These are phyloP conservation scores for Dendroctonus valens DNA, from an alignment of 1,140 invertebrate species.

Conservation along the genomic window DNA sequence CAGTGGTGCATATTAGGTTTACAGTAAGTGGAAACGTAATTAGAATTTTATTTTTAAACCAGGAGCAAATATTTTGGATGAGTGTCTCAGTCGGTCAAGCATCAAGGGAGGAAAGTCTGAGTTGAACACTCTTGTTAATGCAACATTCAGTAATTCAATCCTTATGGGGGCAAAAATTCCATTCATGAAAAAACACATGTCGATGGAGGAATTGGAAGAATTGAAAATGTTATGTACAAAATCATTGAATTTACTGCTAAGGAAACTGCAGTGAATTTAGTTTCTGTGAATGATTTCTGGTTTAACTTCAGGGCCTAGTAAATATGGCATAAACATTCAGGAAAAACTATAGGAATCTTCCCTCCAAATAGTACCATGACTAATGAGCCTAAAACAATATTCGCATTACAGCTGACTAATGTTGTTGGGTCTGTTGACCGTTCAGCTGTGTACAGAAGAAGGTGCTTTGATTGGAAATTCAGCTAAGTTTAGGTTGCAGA, in stretches of 20 bases:
- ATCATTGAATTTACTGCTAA: background rate
- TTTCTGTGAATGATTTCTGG: background rate
- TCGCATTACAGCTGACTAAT: slow-evolving; percentile 4
- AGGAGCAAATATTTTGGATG: slow-evolving; percentile 3
- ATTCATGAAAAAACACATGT: slow-evolving; percentile 9
- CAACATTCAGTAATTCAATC: background rate
- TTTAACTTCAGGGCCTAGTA: background rate
- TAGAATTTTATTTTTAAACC: background rate
- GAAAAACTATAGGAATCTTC: slow-evolving; percentile 10
- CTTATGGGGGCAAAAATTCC: background rate
- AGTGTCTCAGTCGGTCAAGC: slow-evolving; percentile 9
- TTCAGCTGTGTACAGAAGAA: slow-evolving; percentile 10
- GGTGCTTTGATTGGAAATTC: slow-evolving; percentile 13
- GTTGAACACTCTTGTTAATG: background rate
- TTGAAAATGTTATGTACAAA: background rate
- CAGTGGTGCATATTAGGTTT: background rate
- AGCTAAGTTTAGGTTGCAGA: slow-evolving; percentile 3
- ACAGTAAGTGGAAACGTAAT: background rate
- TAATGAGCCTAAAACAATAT: background rate
- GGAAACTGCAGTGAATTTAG: too few species aligned
- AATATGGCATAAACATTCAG: slow-evolving; percentile 12
- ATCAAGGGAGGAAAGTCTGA: background rate
- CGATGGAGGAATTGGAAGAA: background rate
- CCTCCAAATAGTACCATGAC: background rate
- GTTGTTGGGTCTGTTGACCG: background rate